phyloP scores from a whole-genome alignment of 2,113 vertebrate genomes.

The Pangasianodon hypophthalmus region DNA sequence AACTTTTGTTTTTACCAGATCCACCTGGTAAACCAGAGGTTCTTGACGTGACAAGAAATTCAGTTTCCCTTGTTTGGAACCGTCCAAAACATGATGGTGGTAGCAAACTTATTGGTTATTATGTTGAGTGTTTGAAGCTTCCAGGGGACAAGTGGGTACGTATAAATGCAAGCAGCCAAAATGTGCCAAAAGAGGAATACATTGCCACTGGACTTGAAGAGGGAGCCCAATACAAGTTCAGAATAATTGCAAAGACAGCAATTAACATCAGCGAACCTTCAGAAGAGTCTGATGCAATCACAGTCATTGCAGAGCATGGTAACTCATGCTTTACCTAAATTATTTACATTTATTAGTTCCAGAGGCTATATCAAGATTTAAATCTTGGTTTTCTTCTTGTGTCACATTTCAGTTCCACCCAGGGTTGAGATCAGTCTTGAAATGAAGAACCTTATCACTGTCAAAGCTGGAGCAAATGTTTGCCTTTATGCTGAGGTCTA shows the following conservation, averaged over 20 bases:
- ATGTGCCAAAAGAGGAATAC: slow-evolving; percentile 89
- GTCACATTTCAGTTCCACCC: slow-evolving; percentile 83
- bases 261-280: slow-evolving; percentile 89
- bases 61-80: slow-evolving; percentile 88
- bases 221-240: slow-evolving; percentile 88
- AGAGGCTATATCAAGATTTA: background rate
- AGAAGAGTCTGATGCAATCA: slow-evolving; percentile 90
- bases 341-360: background rate
- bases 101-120: slow-evolving; percentile 94
- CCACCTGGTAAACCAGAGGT: slow-evolving; percentile 96
- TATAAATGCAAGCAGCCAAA: slow-evolving; percentile 87
- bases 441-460: slow-evolving; percentile 91
- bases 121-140: slow-evolving; percentile 88
- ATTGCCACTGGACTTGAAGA: slow-evolving; percentile 89
- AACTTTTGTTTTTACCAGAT: slow-evolving; percentile 73
- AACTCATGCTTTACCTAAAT: slow-evolving; percentile 48
- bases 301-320: slow-evolving; percentile 91
- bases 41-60: slow-evolving; percentile 88
- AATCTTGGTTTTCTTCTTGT: slow-evolving; percentile 20
- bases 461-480: slow-evolving; percentile 93
- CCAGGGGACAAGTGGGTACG: slow-evolving; percentile 91
- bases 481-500: slow-evolving; percentile 89
- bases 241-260: slow-evolving; percentile 91
- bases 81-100: slow-evolving; percentile 94
- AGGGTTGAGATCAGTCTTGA: slow-evolving; percentile 88